These are phyloP conservation scores for Erpornis zantholeuca DNA, from an alignment of 2,113 vertebrate species.

Conservation along the genomic window DNA sequence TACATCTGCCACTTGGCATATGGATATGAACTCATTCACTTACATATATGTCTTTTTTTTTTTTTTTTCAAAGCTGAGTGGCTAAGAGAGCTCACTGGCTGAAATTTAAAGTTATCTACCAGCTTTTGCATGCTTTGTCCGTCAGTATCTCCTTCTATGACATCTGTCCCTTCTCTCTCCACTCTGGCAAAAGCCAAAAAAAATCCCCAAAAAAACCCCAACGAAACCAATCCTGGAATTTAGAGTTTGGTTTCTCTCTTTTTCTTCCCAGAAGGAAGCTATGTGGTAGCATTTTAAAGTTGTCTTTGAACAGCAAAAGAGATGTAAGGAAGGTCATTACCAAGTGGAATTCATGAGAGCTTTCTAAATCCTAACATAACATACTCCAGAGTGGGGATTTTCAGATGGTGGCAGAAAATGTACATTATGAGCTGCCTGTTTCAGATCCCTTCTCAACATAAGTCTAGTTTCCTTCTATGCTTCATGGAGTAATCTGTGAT, in stretches of 20 bases:
- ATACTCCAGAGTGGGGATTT: not conserved
- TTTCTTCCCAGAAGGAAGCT: not conserved
- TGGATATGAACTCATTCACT: not conserved
- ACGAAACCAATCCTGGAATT: not conserved
- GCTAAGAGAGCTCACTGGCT: not conserved
- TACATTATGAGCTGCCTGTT: not conserved
- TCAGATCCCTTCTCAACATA: not conserved
- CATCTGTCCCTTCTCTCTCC: not conserved
- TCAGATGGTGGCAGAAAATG: not conserved
- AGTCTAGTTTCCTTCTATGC: not conserved
- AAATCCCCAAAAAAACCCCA: not conserved
- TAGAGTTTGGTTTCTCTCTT: not conserved
- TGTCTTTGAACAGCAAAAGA: not conserved
- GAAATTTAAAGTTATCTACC: not conserved
- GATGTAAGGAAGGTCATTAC: not conserved
- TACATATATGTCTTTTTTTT: accelerated
- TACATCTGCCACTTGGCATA: not conserved
- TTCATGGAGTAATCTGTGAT: not conserved
- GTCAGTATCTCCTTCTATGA: not conserved
- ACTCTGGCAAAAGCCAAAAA: not conserved
- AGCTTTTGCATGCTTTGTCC: not conserved
- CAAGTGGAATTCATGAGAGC: not conserved
- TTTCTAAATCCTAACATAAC: not conserved
- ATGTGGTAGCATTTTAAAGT: not conserved
- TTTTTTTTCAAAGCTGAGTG: not conserved